These are phyloP conservation scores for Chrysomallon squamiferum DNA, from an alignment of 1,140 invertebrate species.

Conservation along the genomic window DNA sequence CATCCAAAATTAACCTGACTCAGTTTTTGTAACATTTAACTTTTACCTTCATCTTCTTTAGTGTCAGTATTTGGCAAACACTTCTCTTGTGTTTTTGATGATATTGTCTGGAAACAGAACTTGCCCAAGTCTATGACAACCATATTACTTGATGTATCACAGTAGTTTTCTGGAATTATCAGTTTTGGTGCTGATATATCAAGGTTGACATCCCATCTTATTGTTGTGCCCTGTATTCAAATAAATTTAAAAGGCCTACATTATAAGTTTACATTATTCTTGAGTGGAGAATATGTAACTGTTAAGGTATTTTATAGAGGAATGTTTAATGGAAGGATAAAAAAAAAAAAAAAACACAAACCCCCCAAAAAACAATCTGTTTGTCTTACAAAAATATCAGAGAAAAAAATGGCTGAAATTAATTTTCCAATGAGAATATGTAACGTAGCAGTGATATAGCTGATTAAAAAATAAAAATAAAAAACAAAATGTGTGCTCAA, in stretches of 20 bases:
- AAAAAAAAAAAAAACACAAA: too few relatives aligned
- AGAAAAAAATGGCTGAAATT: too few relatives aligned
- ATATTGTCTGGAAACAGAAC: constrained; percentile 56
- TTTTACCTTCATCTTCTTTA: neutral
- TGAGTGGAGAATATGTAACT: too few relatives aligned
- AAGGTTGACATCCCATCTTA: constrained; percentile 85
- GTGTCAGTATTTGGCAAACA: neutral
- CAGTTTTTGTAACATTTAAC: neutral
- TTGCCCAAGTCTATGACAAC: constrained; percentile 68
- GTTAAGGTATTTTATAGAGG: too few relatives aligned
- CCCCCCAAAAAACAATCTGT: too few relatives aligned
- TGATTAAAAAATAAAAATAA: too few relatives aligned
- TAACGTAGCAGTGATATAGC: too few relatives aligned
- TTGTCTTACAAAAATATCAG: too few relatives aligned
- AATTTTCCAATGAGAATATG: too few relatives aligned
- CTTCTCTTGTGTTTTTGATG: neutral
- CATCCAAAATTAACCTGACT: too few relatives aligned
- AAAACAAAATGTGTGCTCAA: too few relatives aligned
- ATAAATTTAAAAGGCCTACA: neutral
- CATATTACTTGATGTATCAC: constrained; percentile 78
- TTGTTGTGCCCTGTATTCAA: constrained; percentile 64
- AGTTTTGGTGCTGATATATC: constrained; percentile 94
- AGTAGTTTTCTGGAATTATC: constrained; percentile 80
- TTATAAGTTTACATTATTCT: neutral
- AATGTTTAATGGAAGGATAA: too few relatives aligned